Evolutionary conservation across 2,797 vertebrate species (phyloP).

Genomic region (Sebastes oblongus): DNA sequence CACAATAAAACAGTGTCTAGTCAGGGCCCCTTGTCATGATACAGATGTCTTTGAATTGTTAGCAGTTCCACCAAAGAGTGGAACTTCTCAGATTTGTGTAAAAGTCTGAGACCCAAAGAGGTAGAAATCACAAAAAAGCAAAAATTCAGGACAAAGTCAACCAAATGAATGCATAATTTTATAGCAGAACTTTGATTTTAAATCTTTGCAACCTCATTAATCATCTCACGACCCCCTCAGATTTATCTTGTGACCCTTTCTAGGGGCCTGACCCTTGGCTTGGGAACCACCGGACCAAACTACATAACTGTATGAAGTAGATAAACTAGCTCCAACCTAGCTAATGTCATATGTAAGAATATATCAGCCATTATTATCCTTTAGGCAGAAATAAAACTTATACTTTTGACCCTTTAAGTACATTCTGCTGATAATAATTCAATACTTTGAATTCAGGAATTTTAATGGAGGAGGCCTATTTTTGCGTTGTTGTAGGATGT

Average conservation of each 20-base stretch:
- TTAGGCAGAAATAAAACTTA: neutral
- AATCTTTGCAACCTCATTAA: neutral
- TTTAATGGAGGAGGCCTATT: neutral
- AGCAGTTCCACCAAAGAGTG: neutral
- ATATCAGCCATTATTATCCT: neutral
- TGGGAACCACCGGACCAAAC: neutral
- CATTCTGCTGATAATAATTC: neutral
- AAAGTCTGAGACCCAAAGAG: neutral
- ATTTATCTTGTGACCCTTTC: neutral
- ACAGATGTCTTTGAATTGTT: neutral
- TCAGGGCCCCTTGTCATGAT: neutral
- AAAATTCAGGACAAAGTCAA: neutral
- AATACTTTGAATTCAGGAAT: neutral
- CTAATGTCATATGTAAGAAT: neutral
- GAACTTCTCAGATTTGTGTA: neutral
- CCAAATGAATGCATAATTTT: neutral
- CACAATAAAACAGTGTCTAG: neutral
- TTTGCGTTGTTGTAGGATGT: neutral
- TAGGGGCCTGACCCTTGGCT: neutral
- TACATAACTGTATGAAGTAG: neutral
- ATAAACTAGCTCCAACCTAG: neutral
- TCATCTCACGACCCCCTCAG: neutral
- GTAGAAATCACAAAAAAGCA: neutral
- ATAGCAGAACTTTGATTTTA: neutral
- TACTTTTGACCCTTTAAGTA: neutral